Percentiles rank a stretch among this genome's conserved stretches.
Evolutionary conservation across 2,888 invertebrate species (phyloP).

Genomic region (Pelosia muscerda): DNA sequence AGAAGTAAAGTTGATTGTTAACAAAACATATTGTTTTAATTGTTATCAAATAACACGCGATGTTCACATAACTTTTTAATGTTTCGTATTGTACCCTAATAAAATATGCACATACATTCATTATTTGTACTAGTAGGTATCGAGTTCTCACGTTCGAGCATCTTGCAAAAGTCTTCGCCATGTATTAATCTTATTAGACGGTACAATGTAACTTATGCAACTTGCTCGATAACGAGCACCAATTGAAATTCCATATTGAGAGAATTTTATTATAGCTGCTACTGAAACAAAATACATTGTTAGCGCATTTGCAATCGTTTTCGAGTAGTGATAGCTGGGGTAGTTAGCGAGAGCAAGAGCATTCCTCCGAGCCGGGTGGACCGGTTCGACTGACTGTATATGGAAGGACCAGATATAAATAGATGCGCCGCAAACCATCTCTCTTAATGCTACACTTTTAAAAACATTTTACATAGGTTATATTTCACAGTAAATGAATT

Average conservation of each 20-base stretch:
- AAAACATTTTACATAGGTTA: slow-evolving; percentile 42
- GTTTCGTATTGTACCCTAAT: slow-evolving; percentile 5
- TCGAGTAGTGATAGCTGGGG: slow-evolving; percentile 64
- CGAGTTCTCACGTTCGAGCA: slow-evolving; percentile 43
- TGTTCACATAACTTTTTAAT: slow-evolving; percentile 4
- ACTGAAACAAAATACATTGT: slow-evolving; percentile 75
- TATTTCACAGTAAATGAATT: slow-evolving; percentile 20
- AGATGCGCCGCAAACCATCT: slow-evolving; percentile 80
- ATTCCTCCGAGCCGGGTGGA: slow-evolving; percentile 78
- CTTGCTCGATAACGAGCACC: slow-evolving; percentile 50
- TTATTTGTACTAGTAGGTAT: slow-evolving; percentile 19
- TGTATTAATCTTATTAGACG: slow-evolving; percentile 55
- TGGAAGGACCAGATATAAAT: slow-evolving; percentile 84
- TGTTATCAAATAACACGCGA: not conserved
- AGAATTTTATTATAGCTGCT: slow-evolving; percentile 55
- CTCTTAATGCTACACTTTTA: slow-evolving; percentile 77
- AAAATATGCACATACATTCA: slow-evolving; percentile 28
- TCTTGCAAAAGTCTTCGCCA: slow-evolving; percentile 46
- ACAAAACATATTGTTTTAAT: not conserved
- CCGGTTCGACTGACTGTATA: slow-evolving; percentile 82
- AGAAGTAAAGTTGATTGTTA: slow-evolving; percentile 35
- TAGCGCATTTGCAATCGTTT: slow-evolving; percentile 72
- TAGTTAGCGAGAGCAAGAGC: slow-evolving; percentile 78
- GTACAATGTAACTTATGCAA: slow-evolving; percentile 38
- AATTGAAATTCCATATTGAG: slow-evolving; percentile 53